phyloP scores from a whole-genome alignment of 2,888 invertebrate genomes.

The Malacosoma neustria region DNA sequence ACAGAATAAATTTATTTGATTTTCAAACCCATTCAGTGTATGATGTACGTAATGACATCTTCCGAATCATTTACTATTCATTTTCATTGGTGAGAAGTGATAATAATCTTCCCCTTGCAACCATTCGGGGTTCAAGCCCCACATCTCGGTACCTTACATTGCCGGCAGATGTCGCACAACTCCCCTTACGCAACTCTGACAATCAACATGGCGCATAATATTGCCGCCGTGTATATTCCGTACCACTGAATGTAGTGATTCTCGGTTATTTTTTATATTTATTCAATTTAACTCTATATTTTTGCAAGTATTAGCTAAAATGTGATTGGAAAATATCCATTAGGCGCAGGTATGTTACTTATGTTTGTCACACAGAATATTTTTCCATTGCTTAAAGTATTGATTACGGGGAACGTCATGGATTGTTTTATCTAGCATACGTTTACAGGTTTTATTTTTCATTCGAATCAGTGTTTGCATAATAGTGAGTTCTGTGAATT shows the following conservation, averaged over 20 bases:
- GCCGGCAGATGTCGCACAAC: constrained; percentile 40
- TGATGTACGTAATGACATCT: background rate
- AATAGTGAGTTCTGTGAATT: background rate
- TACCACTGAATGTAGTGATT: constrained; percentile 10
- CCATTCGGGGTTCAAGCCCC: constrained; percentile 13
- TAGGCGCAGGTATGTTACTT: constrained; percentile 16
- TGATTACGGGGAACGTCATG: constrained; percentile 33
- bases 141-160: constrained; percentile 19
- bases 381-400: constrained; percentile 25
- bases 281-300: constrained; percentile 1
- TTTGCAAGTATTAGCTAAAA: constrained; percentile 4
- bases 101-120: background rate
- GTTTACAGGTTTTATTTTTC: constrained; percentile 6
- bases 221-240: constrained; percentile 6
- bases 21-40: too few relatives aligned
- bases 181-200: constrained; percentile 23
- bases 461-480: background rate
- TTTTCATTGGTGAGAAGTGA: background rate
- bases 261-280: background rate
- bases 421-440: background rate
- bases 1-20: too few relatives aligned
- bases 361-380: constrained; percentile 6
- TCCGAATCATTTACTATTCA: background rate
- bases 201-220: constrained; percentile 18
- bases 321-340: constrained; percentile 13